A percentile compares a stretch with the other conserved stretches of the same genome.
Conservation (phyloP, 1,140 invertebrate genomes). For the Drosophila busckii region DNA sequence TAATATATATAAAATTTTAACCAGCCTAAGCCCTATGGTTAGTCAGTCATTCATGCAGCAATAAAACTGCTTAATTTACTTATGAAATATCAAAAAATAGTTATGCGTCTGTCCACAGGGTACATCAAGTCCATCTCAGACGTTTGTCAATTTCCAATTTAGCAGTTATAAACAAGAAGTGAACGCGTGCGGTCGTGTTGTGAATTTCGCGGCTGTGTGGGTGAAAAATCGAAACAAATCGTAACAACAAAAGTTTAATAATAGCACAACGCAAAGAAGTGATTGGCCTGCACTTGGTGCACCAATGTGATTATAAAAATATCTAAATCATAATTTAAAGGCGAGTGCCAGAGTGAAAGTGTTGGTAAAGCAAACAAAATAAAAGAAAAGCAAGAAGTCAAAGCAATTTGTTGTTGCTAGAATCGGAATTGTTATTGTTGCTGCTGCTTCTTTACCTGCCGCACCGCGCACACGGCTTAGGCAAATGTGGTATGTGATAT, state of each 20-base stretch:
- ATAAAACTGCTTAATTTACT: no score
- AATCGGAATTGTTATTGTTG: constrained; percentile 21
- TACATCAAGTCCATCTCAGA: no score
- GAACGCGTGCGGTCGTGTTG: constrained; percentile 36
- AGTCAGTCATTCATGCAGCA: no score
- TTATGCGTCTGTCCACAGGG: no score
- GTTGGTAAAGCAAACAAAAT: constrained; percentile 12
- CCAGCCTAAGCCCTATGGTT: no score
- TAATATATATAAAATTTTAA: no score
- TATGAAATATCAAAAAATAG: no score
- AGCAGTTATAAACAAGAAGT: no score
- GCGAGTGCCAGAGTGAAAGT: constrained; percentile 37
- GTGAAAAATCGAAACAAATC: constrained; percentile 58
- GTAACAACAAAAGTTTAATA: constrained; percentile 52
- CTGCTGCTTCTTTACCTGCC: constrained; percentile 25
- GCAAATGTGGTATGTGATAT: constrained; percentile 60
- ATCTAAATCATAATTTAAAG: constrained; percentile 14
- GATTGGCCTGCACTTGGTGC: constrained; percentile 5
- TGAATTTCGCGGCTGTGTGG: constrained; percentile 22
- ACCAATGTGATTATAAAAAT: constrained; percentile 19
- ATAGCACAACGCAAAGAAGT: constrained; percentile 17
- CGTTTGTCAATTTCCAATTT: no score
- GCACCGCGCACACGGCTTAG: constrained; percentile 51
- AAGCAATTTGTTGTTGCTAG: constrained; percentile 27
- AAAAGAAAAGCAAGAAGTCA: constrained; percentile 7